Evolutionary conservation across 2,888 invertebrate genomes (phyloP), one percentile per base, ranked within the genome.

Genomic region (Alloscopus bannaensis): DNA sequence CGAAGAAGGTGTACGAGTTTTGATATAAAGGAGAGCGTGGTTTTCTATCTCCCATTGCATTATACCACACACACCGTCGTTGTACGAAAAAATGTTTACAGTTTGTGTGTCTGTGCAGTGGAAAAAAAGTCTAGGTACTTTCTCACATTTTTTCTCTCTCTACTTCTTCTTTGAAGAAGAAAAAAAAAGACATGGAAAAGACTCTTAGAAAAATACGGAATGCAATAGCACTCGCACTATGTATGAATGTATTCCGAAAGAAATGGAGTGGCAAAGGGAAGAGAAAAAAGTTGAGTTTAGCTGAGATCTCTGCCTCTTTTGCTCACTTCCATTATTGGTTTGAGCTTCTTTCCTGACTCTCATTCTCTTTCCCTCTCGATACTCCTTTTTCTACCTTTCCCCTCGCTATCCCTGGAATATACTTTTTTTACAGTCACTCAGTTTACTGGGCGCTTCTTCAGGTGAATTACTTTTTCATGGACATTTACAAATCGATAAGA

Each of bases 401-500:
- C 6, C 47, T n/a, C 16, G 50, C 26, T 36, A 40, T 28, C 22
- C 16, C 1, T n/a, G n/a, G n/a, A 11, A 1, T 57, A n/a, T 26
- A 57, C 65, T 47, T 47, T 47, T 18, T 40, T 26, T 55, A 2
- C 29, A 66, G 66, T 66, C 50, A 47, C 13, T 66, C 66, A 66
- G 20, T 66, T 29, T 29, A 50, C 52, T 31, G 24, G 0, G 13
- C 47, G 52, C 57, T 65, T 65, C 65, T 65, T 57, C 73, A 80
- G 75, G 77, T 77, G 81, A 81, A 77, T 81, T 81, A 81, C 76
- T 77, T 81, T 81, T 81, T 81, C 81, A 81, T 77, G 77, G 81
- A 81, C 77, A 77, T 71, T 81, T 77, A 81, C 77, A 76, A 81
- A 81, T 81, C 81, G 81, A 81, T 77, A 81, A 81, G 71, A 66